Conservation (phyloP, 2,888 invertebrate genomes). For the Harpagoxenus sublaevis region DNA sequence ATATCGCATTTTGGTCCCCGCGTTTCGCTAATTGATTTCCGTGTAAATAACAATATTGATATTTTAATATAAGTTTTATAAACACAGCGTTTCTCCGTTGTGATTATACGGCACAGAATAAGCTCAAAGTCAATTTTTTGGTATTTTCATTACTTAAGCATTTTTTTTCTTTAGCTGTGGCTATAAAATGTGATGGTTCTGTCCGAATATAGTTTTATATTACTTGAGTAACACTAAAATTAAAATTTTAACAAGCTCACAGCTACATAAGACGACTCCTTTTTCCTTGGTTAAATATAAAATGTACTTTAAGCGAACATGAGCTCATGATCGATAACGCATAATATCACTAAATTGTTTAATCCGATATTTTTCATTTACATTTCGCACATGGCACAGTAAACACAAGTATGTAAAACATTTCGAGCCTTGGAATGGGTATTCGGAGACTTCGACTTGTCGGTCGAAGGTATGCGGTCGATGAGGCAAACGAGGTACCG, state of each 20-base stretch:
- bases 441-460: conserved; percentile 26
- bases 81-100: not conserved
- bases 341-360: not conserved
- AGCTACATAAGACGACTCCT: too few relatives aligned
- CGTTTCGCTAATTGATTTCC: conserved; percentile 14
- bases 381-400: conserved; percentile 4
- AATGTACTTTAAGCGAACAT: not conserved
- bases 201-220: not conserved
- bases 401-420: conserved; percentile 44
- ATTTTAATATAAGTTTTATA: not conserved
- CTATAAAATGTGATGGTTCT: not conserved
- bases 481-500: conserved; percentile 8
- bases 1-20: not conserved
- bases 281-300: not conserved
- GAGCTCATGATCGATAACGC: not conserved
- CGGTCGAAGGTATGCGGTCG: conserved; percentile 24
- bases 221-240: not conserved
- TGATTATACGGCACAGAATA: not conserved
- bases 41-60: conserved; percentile 22
- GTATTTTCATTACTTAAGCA: not conserved
- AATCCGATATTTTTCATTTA: not conserved
- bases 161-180: not conserved
- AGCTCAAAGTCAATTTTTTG: not conserved
- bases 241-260: not conserved
- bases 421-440: not conserved